These are phyloP conservation scores for Aplidium turbinatum DNA, from an alignment of 23 tunicate species.

Conservation along the genomic window DNA sequence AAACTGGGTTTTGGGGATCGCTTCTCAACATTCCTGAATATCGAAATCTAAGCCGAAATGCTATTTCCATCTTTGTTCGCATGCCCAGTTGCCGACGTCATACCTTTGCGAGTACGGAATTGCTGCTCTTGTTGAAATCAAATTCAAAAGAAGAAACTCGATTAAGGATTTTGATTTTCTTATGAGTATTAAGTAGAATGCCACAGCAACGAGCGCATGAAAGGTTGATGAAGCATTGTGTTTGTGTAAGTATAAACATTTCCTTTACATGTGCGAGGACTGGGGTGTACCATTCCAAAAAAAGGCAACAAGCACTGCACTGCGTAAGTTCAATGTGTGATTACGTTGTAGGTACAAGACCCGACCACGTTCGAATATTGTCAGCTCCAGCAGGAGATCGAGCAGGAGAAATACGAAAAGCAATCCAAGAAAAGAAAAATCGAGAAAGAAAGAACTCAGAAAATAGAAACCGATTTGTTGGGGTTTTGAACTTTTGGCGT, in stretches of 20 bases:
- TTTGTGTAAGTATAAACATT: too few relatives aligned
- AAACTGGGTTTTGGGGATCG: slow-evolving; percentile 28
- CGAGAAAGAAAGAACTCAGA: slow-evolving; percentile 52
- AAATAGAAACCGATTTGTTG: slow-evolving; percentile 59
- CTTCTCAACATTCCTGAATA: slow-evolving; percentile 21
- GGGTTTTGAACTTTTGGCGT: slow-evolving; percentile 68
- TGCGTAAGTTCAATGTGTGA: too few relatives aligned
- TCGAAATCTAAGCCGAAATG: slow-evolving; percentile 32
- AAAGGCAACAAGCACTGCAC: too few relatives aligned
- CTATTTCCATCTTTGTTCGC: slow-evolving; percentile 29
- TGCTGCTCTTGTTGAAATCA: slow-evolving; percentile 35
- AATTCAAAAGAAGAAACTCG: slow-evolving; percentile 17
- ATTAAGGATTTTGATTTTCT: slow-evolving; percentile 24
- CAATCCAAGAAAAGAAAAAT: slow-evolving; percentile 70
- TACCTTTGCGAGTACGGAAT: slow-evolving; percentile 23
- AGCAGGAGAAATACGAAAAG: slow-evolving; percentile 42
- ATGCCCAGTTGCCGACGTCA: slow-evolving; percentile 35
- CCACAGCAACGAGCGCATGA: too few relatives aligned
- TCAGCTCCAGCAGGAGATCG: slow-evolving; percentile 33
- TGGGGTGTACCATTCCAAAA: too few relatives aligned
- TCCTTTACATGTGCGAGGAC: too few relatives aligned
- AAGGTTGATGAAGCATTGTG: too few relatives aligned
- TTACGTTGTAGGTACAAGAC: slow-evolving; percentile 47
- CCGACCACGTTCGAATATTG: slow-evolving; percentile 68
- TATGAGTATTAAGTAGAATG: too few relatives aligned